phyloP scores from a whole-genome alignment of 2,797 vertebrate genomes.

The Brachyalestes nurse region DNA sequence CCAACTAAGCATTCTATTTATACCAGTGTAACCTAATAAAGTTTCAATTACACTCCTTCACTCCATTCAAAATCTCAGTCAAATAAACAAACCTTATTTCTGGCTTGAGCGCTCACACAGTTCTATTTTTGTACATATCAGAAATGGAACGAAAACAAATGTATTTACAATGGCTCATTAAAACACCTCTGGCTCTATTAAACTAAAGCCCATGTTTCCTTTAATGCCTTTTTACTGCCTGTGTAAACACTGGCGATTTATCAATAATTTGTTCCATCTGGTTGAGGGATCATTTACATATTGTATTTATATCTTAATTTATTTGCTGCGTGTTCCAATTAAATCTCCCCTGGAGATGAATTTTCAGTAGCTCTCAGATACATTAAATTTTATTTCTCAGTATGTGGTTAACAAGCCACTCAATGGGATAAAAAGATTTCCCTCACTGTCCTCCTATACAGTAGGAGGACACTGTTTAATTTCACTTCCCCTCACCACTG shows the following conservation, averaged over 20 bases:
- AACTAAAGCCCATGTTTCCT: neutral
- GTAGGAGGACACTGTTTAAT: neutral
- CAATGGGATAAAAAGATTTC: neutral
- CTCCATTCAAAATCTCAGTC: conserved; percentile 26
- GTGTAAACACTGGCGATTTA: conserved; percentile 17
- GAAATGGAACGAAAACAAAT: conserved; percentile 44
- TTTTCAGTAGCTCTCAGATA: conserved; percentile 2
- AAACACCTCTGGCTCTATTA: conserved; percentile 10
- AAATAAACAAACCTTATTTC: conserved; percentile 58
- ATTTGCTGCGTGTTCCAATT: conserved; percentile 23
- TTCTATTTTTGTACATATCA: conserved; percentile 25
- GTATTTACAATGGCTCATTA: conserved; percentile 41
- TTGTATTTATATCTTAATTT: neutral
- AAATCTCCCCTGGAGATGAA: neutral
- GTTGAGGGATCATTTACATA: neutral
- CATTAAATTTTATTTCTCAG: neutral
- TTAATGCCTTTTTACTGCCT: neutral
- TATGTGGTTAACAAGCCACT: conserved; percentile 14
- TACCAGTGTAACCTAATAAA: conserved; percentile 60
- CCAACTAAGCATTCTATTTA: conserved; percentile 56
- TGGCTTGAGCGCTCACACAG: neutral
- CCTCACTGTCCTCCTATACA: neutral
- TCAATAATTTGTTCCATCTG: conserved; percentile 15
- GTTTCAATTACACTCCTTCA: conserved; percentile 37
- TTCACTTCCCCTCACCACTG: neutral